Evolutionary conservation across 2,797 vertebrate species (phyloP).

Genomic region (Enteromius paludinosus): DNA sequence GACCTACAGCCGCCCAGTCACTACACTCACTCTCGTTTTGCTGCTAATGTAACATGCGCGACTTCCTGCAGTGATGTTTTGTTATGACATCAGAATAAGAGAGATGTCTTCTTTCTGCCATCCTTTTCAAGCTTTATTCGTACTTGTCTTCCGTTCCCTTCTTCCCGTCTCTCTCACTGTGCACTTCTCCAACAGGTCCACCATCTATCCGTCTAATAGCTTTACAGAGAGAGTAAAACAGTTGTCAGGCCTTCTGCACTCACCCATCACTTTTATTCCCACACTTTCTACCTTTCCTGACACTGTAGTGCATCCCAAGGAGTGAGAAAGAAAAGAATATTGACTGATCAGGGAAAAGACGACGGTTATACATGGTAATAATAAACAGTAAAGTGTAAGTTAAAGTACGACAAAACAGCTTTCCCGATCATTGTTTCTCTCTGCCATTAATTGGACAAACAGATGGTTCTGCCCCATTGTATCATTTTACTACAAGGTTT

Average conservation of each 20-base stretch:
- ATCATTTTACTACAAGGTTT: neutral
- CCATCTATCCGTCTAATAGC: constrained; percentile 90
- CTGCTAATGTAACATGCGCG: constrained; percentile 25
- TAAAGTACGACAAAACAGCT: neutral
- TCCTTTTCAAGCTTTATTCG: constrained; percentile 47
- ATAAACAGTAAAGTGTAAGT: neutral
- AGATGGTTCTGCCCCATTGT: neutral
- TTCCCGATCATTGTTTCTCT: neutral
- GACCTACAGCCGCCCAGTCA: constrained; percentile 6
- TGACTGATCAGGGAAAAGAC: neutral
- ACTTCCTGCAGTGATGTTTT: constrained; percentile 35
- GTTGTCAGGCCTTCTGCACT: constrained; percentile 91
- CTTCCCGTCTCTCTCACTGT: constrained; percentile 20
- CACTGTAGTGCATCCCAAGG: neutral
- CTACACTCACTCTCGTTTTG: constrained; percentile 8
- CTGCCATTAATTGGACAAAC: neutral
- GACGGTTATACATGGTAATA: neutral
- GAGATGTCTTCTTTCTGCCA: constrained; percentile 27
- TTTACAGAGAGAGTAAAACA: constrained; percentile 87
- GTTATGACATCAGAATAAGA: constrained; percentile 40
- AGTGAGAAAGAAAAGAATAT: constrained; percentile 13
- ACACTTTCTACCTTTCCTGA: constrained; percentile 44
- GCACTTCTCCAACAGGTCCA: constrained; percentile 68
- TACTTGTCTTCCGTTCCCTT: constrained; percentile 53
- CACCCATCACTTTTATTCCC: constrained; percentile 86